These are phyloP conservation scores for Pristionchus arcanus DNA, from an alignment of 2,888 invertebrate species.

Conservation along the genomic window DNA sequence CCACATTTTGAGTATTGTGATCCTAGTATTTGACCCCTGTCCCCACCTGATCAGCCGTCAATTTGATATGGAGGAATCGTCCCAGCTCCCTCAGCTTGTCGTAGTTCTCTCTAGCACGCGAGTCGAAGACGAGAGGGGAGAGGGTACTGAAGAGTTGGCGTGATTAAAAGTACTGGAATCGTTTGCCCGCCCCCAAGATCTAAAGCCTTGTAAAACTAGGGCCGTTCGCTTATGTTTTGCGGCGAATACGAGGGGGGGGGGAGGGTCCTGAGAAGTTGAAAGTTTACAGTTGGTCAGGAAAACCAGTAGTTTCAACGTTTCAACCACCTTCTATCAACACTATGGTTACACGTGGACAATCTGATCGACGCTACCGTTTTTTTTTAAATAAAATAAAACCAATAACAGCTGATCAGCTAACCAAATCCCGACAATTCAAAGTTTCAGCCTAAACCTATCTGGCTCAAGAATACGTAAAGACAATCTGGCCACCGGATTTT, in stretches of 20 bases:
- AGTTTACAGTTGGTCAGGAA: neutral
- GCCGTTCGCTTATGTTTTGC: neutral
- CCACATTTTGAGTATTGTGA: no score
- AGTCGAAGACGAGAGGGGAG: conserved; percentile 68
- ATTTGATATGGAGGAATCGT: conserved; percentile 65
- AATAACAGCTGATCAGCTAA: no score
- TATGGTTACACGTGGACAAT: neutral
- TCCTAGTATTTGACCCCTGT: neutral
- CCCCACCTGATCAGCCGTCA: conserved; percentile 65
- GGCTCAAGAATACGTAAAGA: no score
- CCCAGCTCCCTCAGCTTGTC: conserved; percentile 66
- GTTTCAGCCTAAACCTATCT: no score
- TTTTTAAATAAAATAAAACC: neutral
- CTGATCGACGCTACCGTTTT: neutral
- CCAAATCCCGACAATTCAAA: no score
- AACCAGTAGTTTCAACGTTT: neutral
- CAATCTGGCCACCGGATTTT: no score
- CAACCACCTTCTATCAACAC: neutral
- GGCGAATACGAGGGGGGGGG: conserved; percentile 69
- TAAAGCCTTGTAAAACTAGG: no score
- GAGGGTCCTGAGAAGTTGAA: conserved; percentile 53
- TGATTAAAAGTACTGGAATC: no score
- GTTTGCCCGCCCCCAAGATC: no score
- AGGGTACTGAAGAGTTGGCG: conserved; percentile 56
- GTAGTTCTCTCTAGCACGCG: conserved; percentile 63